A percentile compares a stretch with the other conserved stretches of the same genome.
phyloP scores from a whole-genome alignment of 2,113 vertebrate species.

The Perccottus glenii region DNA sequence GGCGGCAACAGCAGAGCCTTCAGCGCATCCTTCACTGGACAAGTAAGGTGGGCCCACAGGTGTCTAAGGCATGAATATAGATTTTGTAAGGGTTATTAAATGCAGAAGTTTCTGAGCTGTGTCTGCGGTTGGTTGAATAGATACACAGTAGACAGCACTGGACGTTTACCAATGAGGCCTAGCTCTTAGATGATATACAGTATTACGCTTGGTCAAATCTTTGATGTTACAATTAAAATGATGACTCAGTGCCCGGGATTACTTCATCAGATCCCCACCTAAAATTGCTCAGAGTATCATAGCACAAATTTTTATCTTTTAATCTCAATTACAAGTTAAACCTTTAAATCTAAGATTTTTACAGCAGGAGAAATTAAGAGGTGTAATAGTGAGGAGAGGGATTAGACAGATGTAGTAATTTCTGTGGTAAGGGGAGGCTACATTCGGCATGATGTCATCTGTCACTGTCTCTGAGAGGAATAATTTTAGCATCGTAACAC shows the following conservation, averaged over 20 bases:
- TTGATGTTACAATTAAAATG: too few relatives aligned
- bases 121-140: background rate
- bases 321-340: too few relatives aligned
- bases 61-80: background rate
- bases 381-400: background rate
- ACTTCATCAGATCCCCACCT: too few relatives aligned
- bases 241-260: too few relatives aligned
- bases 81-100: slow-evolving; percentile 2
- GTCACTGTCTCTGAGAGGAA: slow-evolving; percentile 58
- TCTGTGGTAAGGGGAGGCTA: slow-evolving; percentile 34
- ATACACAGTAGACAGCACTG: background rate
- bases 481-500: slow-evolving; percentile 69
- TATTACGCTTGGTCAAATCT: too few relatives aligned
- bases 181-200: too few relatives aligned
- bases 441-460: slow-evolving; percentile 65
- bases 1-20: background rate
- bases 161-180: background rate
- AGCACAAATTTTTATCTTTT: too few relatives aligned
- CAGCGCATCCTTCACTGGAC: background rate
- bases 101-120: background rate
- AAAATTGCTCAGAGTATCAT: too few relatives aligned
- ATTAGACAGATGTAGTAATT: slow-evolving; percentile 41
- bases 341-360: too few relatives aligned
- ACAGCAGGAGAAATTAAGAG: background rate
- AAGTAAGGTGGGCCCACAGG: background rate